Evolutionary conservation across 1,140 invertebrate species (phyloP).

Genomic region (Drosophila bocki): DNA sequence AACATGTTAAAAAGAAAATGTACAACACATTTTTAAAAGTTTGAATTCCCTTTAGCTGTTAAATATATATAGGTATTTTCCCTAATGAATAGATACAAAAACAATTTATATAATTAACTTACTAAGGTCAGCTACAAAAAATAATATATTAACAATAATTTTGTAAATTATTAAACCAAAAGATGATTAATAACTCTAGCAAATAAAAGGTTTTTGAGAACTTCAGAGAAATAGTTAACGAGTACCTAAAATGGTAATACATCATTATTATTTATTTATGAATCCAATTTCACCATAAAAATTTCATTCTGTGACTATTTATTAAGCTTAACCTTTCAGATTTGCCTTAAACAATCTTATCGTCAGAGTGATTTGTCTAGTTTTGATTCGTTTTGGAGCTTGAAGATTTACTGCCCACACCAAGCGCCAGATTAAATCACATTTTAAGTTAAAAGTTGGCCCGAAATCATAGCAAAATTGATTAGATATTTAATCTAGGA

Average conservation of each 20-base stretch:
- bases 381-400: background rate
- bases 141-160: background rate
- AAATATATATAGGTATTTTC: background rate
- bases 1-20: too few relatives aligned
- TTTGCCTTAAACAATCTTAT: slow-evolving; percentile 10
- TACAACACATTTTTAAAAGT: too few relatives aligned
- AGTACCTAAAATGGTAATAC: background rate
- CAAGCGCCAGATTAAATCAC: slow-evolving; percentile 21
- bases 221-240: background rate
- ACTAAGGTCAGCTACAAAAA: background rate
- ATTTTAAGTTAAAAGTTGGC: background rate
- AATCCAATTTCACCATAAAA: background rate
- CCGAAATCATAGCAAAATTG: slow-evolving; percentile 15
- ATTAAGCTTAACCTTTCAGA: background rate
- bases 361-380: background rate
- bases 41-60: too few relatives aligned
- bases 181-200: background rate
- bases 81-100: background rate
- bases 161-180: too few relatives aligned
- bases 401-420: slow-evolving; percentile 22
- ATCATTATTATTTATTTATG: background rate
- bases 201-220: background rate
- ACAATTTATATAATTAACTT: background rate
- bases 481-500: slow-evolving; percentile 29
- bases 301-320: background rate